Percentiles rank a stretch among this genome's conserved stretches.
Conservation (phyloP, 2,888 invertebrate genomes). For the Theretra japonica region DNA sequence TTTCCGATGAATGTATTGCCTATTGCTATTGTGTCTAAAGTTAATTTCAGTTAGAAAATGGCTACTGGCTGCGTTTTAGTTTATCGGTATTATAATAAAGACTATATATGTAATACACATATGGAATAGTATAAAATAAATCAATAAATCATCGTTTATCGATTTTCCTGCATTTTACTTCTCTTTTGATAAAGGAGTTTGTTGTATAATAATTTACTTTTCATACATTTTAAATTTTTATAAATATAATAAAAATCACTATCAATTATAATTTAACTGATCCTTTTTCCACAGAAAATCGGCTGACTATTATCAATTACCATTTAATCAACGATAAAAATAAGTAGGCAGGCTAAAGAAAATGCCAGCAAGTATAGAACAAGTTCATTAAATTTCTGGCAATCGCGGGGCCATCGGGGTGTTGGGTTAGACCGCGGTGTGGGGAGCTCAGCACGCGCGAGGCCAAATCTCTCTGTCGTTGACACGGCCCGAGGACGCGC, state of each 20-base stretch:
- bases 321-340: conserved; percentile 23
- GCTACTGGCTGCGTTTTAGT: too few species aligned
- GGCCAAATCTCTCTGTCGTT: conserved; percentile 73
- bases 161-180: too few species aligned
- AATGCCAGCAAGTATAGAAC: conserved; percentile 35
- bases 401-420: conserved; percentile 48
- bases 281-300: not conserved
- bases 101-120: too few species aligned
- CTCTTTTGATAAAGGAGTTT: too few species aligned
- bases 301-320: conserved; percentile 10
- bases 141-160: too few species aligned
- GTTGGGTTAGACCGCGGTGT: conserved; percentile 40
- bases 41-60: too few species aligned
- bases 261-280: not conserved
- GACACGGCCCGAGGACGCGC: conserved; percentile 77
- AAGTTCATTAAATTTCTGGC: conserved; percentile 63
- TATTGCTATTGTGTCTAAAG: too few species aligned
- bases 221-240: too few species aligned
- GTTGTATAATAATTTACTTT: too few species aligned
- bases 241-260: not conserved
- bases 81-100: too few species aligned
- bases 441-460: conserved; percentile 57
- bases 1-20: not conserved
- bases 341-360: not conserved
- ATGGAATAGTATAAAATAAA: too few species aligned